Evolutionary conservation across 2,888 invertebrate species (phyloP), one percentile per base, ranked within the genome.

Genomic region (Mesopsocus fuscifrons): DNA sequence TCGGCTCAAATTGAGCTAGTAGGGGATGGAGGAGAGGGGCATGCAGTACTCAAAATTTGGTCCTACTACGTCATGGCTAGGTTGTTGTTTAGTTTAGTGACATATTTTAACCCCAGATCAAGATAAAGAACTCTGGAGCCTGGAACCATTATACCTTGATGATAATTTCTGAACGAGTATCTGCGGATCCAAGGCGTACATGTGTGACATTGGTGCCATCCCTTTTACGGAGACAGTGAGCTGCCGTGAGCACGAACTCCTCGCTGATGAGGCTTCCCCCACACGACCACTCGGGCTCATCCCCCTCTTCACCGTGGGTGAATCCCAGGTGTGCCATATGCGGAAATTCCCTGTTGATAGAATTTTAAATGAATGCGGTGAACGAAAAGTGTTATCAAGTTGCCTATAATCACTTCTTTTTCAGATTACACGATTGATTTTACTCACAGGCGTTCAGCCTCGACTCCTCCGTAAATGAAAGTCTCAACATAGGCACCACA

Each of bases 321-420:
- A 20, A 38, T 3, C 38, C 38, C 38, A 38, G 20, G 20, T 38
- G 38, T 5, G 38, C 38, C 38, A 38, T 38, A 21, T 38, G 38
- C 17, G 38, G 38, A 11, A 38, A 38, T 20, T 38, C 38, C 5
- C 38, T 38, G 38, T n/a, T n/a, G n/a, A n/a, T n/a, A n/a, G n/a
- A n/a, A n/a, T n/a, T n/a, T n/a, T n/a, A n/a, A n/a, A n/a, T n/a
- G n/a, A n/a, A n/a, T n/a, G n/a, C n/a, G n/a, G n/a, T n/a, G n/a
- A n/a, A n/a, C 26, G 11, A 26, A 26, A 6, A 11, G 26, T 26
- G 26, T 6, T 9, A 26, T 26, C 26, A 26, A 11, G 6, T 26
- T 26, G 11, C 8, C 26, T 26, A 26, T 26, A 26, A 26, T 26
- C 26, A 26, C 6, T 11, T 26, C 26, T 6, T 26, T 9, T 6